Evolutionary conservation across 2,888 invertebrate species (phyloP).

Genomic region (Scrobipalpa atriplicella): DNA sequence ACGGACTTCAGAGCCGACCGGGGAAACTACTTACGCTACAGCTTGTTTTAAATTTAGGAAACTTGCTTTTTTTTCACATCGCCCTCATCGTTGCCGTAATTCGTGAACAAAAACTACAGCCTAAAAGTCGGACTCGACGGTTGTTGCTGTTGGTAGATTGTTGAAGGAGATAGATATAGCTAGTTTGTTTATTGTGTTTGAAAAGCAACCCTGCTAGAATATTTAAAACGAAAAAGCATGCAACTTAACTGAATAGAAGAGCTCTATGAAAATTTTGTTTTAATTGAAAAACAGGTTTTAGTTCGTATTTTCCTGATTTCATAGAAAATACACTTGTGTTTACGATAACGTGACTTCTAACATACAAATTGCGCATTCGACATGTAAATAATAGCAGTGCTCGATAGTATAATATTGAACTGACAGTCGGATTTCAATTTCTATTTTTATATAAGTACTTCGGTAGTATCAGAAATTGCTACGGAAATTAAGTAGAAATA

Average conservation of each 20-base stretch:
- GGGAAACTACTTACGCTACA: constrained; percentile 60
- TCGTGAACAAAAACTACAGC: constrained; percentile 11
- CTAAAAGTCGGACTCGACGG: constrained; percentile 13
- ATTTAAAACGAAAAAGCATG: not conserved
- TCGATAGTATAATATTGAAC: constrained; percentile 31
- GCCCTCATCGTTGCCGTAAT: constrained; percentile 11
- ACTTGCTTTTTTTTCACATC: constrained; percentile 33
- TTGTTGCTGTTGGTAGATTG: not conserved
- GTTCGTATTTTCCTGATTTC: not conserved
- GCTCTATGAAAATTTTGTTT: too few relatives aligned
- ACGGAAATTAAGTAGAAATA: constrained; percentile 29
- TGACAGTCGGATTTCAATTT: constrained; percentile 33
- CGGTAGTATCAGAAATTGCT: constrained; percentile 30
- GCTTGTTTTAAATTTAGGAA: constrained; percentile 47
- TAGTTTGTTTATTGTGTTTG: not conserved
- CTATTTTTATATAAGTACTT: constrained; percentile 37
- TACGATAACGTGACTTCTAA: constrained; percentile 14
- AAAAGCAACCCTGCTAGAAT: not conserved
- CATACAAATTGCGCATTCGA: constrained; percentile 11
- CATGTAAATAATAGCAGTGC: constrained; percentile 9
- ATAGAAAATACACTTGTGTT: not conserved
- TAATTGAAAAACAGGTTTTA: not conserved
- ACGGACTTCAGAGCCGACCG: constrained; percentile 55
- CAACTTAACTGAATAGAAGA: not conserved
- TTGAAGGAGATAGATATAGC: constrained; percentile 16